Evolutionary conservation across 2,797 vertebrate species (phyloP).

Genomic region (Megaceryle alcyon): DNA sequence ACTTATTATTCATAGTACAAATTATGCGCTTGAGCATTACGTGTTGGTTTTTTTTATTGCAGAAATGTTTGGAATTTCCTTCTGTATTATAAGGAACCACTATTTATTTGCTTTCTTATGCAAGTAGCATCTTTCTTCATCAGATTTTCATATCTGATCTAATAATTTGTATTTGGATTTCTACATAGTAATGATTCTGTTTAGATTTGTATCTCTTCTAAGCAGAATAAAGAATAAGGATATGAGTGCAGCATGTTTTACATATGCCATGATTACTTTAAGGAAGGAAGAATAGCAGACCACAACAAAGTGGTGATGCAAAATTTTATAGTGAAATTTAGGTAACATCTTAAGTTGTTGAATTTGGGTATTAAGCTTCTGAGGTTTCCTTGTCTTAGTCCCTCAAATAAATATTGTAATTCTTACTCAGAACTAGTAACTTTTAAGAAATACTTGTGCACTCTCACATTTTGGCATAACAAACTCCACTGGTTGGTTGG

Average conservation of each 20-base stretch:
- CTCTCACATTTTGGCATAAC: background rate
- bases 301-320: background rate
- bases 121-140: background rate
- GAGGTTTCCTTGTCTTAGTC: background rate
- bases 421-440: background rate
- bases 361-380: background rate
- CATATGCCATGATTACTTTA: background rate
- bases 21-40: background rate
- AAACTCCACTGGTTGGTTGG: background rate
- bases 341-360: background rate
- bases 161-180: constrained; percentile 31
- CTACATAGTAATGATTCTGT: constrained; percentile 19
- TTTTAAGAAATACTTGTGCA: background rate
- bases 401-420: background rate
- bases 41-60: background rate
- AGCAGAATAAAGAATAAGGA: background rate
- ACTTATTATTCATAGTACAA: constrained; percentile 9
- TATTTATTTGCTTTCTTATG: constrained; percentile 12
- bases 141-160: constrained; percentile 16
- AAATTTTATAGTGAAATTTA: background rate
- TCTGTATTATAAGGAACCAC: background rate
- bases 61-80: background rate
- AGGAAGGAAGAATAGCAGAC: background rate
- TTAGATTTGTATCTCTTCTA: constrained; percentile 31
- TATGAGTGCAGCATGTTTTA: background rate